Percentiles rank a stretch among this genome's conserved stretches.
Evolutionary conservation across 2,113 vertebrate species (phyloP).

Genomic region (Urocolius indicus): DNA sequence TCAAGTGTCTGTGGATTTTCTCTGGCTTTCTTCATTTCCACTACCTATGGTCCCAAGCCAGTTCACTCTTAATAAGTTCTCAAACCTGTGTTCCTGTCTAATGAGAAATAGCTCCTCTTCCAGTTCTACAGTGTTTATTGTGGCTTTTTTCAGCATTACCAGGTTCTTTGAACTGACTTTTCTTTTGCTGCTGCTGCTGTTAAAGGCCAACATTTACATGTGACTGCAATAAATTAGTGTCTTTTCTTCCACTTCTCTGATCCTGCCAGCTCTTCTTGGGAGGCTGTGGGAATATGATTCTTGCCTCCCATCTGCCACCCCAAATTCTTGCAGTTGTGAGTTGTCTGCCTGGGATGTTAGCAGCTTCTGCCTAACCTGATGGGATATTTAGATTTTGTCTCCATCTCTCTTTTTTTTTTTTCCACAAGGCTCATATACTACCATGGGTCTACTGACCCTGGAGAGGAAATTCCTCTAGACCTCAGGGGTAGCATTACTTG

Average conservation of each 20-base stretch:
- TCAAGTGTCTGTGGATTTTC: conserved; percentile 40
- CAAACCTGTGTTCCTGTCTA: conserved; percentile 34
- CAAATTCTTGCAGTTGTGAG: neutral
- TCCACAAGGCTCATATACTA: neutral
- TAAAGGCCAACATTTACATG: conserved; percentile 43
- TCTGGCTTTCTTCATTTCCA: conserved; percentile 28
- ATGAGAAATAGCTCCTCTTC: conserved; percentile 44
- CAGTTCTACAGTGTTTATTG: conserved; percentile 41
- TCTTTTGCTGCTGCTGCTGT: conserved; percentile 29
- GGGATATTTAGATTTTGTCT: neutral
- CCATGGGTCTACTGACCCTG: neutral
- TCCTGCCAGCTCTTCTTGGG: conserved; percentile 33
- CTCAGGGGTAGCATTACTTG: neutral
- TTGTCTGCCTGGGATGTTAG: neutral
- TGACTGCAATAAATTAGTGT: conserved; percentile 26
- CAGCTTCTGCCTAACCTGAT: neutral
- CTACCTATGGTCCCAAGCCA: neutral
- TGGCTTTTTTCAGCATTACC: conserved; percentile 55
- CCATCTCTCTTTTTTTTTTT: neutral
- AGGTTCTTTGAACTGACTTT: conserved; percentile 51
- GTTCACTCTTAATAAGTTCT: conserved; percentile 40
- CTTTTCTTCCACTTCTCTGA: conserved; percentile 25
- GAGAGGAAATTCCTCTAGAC: neutral
- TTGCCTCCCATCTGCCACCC: neutral
- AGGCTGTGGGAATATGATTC: neutral